Evolutionary conservation across 2,888 invertebrate species (phyloP).

Genomic region (Thecocarcelia acutangulata): DNA sequence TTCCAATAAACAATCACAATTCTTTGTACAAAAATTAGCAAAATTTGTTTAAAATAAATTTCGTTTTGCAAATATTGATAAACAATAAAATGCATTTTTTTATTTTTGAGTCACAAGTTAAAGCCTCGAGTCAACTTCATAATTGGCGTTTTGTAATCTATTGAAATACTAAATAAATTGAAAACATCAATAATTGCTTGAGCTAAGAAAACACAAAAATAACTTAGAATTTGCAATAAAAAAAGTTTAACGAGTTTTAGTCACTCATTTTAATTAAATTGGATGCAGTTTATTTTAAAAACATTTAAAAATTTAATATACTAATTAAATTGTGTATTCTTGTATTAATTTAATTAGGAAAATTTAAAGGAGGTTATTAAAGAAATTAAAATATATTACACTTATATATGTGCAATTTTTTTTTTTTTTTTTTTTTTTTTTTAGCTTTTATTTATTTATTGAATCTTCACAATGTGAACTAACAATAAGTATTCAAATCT

Average conservation of each 20-base stretch:
- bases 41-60: slow-evolving; percentile 8
- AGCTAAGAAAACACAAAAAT: no score
- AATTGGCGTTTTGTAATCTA: slow-evolving; percentile 22
- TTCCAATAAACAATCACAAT: neutral
- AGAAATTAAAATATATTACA: no score
- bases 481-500: no score
- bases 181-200: slow-evolving; percentile 9
- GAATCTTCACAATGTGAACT: no score
- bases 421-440: no score
- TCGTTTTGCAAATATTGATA: slow-evolving; percentile 21
- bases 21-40: slow-evolving; percentile 9
- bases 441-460: no score
- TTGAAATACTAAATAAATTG: slow-evolving; percentile 21
- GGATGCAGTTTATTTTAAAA: neutral
- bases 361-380: no score
- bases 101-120: slow-evolving; percentile 35
- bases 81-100: slow-evolving; percentile 21
- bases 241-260: neutral
- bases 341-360: neutral
- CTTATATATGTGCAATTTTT: neutral
- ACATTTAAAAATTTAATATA: no score
- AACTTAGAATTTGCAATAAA: no score
- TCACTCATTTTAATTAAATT: slow-evolving; percentile 15
- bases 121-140: slow-evolving; percentile 39
- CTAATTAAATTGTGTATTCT: neutral